Evolutionary conservation across 2,113 vertebrate genomes (phyloP).

Genomic region (Malaclemys terrapin): DNA sequence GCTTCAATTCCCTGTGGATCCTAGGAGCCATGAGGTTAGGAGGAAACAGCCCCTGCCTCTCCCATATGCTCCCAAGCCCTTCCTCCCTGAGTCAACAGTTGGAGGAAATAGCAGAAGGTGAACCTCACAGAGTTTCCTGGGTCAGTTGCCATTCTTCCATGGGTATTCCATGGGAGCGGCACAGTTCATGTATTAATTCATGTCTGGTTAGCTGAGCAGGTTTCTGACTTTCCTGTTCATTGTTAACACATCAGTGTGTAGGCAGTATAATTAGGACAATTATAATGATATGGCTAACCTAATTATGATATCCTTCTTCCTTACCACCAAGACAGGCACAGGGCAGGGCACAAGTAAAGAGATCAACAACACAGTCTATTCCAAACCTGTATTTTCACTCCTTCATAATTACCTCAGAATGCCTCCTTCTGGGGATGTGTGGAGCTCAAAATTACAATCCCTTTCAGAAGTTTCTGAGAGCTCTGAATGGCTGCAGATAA

Average conservation of each 20-base stretch:
- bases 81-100: not conserved
- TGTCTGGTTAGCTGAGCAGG: slow-evolving; percentile 44
- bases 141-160: slow-evolving; percentile 6
- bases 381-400: not conserved
- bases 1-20: not conserved
- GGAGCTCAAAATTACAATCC: not conserved
- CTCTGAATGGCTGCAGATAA: not conserved
- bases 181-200: slow-evolving; percentile 8
- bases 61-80: not conserved
- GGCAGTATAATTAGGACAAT: slow-evolving; percentile 55
- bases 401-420: not conserved
- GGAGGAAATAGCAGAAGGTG: not conserved
- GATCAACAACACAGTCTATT: not conserved
- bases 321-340: not conserved
- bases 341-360: not conserved
- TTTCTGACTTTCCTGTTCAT: slow-evolving; percentile 68
- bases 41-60: not conserved
- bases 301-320: not conserved
- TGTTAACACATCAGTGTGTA: not conserved
- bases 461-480: not conserved
- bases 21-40: not conserved
- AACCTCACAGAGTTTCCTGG: slow-evolving; percentile 11
- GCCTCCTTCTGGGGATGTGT: not conserved
- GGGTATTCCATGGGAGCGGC: not conserved
- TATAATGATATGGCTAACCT: not conserved